Base-by-base conservation (phyloP, 2,888 invertebrate genomes). In the Leucophora obtusa region DNA sequence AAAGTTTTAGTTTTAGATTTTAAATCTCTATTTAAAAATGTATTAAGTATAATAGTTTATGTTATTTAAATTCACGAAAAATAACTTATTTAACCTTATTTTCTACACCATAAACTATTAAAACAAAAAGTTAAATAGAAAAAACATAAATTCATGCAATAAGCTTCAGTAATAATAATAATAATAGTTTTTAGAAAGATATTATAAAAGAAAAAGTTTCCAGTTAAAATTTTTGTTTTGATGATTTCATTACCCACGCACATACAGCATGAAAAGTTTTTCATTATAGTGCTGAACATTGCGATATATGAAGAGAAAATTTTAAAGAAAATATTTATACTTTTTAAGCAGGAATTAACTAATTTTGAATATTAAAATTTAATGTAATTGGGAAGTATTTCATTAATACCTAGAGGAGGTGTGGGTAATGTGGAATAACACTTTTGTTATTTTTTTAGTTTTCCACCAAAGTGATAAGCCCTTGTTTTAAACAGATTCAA, bases 161-260 rank as follows among this genome's bases (percentile, higher is more conserved):
- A 71, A 54, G 43, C 35, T 59, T 74, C 51, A 51, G n/a, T 21
- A 66, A 74, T 66, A 65, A 56, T 21, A 66, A 74, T 66, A 65
- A 56, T 58, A 66, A 59, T 66, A 58, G 47, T 28, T 58, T 65
- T 66, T 43, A 9, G 11, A 59, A 66, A 66, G 14, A 65, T 18
- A 59, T 51, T 17, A 62, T 43, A n/a, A 59, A 59, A n/a, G n/a
- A 51, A 66, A 38, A 73, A 73, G 51, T 73, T 73, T 66, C 59
- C 28, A 58, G 59, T 70, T 38, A 5, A 70, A 38, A 51, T 58
- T 50, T 65, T 15, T 65, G 24, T 62, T 73, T 17, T 15, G 65
- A n/a, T 28, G 24, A 73, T 65, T 73, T 58, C 24, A 65, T 73
- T 58, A 51, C 24, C 2, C 65, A 56, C 35, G 5, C 50, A n/a